These are phyloP conservation scores for Aspidiotus rigidus DNA, from an alignment of 2,888 invertebrate species.

Conservation along the genomic window DNA sequence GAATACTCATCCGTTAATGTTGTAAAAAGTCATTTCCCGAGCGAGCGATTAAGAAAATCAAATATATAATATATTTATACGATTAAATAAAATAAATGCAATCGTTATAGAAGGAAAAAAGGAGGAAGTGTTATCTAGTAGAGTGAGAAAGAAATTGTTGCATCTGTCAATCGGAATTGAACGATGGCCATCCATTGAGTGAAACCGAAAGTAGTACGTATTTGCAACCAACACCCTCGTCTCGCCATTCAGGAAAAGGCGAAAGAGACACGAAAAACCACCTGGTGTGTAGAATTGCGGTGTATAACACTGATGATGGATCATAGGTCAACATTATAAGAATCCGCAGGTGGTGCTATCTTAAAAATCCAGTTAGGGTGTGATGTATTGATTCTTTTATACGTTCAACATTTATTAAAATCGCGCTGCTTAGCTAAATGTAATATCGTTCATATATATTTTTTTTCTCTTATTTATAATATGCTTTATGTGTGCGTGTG, in stretches of 20 bases:
- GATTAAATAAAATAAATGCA: background rate
- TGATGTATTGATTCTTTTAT: slow-evolving; percentile 25
- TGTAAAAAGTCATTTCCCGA: background rate
- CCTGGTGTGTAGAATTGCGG: slow-evolving; percentile 13
- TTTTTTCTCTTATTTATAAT: background rate
- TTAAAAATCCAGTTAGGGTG: slow-evolving; percentile 15
- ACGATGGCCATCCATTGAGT: slow-evolving; percentile 18
- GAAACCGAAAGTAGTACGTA: background rate
- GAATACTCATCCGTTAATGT: background rate
- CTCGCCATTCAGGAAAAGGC: background rate
- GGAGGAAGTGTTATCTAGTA: background rate
- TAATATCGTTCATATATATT: background rate
- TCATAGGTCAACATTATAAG: slow-evolving; percentile 25
- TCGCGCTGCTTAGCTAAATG: background rate
- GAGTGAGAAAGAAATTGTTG: background rate
- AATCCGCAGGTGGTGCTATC: slow-evolving; percentile 23
- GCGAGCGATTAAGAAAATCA: background rate
- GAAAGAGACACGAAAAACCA: slow-evolving; percentile 8
- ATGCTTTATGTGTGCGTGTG: slow-evolving; percentile 7
- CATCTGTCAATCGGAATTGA: slow-evolving; percentile 24
- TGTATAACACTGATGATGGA: slow-evolving; percentile 3
- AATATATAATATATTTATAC: background rate
- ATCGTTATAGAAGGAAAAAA: background rate
- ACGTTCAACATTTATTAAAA: background rate
- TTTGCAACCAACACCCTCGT: background rate